Conservation (phyloP, 2,888 invertebrate genomes). For the Stegophylla sp. region DNA sequence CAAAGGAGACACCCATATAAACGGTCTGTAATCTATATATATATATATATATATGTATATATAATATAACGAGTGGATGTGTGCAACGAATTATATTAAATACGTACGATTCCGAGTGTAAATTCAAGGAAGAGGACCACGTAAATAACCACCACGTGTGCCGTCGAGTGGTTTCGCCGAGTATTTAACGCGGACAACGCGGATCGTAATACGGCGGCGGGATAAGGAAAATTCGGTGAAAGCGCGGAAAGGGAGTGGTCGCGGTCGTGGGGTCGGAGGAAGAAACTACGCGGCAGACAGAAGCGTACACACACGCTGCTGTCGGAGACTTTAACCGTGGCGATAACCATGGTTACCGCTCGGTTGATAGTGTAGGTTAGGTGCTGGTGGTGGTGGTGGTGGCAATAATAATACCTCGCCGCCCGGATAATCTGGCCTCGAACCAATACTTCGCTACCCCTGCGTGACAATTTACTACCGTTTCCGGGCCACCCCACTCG, state of each 20-base stretch:
- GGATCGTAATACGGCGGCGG: background rate
- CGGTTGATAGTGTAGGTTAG: background rate
- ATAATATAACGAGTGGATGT: background rate
- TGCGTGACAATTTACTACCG: constrained; percentile 45
- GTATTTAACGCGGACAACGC: background rate
- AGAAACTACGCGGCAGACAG: background rate
- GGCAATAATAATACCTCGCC: constrained; percentile 41
- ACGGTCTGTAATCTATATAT: background rate
- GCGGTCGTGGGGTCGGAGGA: background rate
- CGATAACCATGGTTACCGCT: constrained; percentile 53
- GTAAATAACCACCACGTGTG: constrained; percentile 46
- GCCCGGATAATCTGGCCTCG: constrained; percentile 51
- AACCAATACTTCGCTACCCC: constrained; percentile 51
- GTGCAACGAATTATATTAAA: constrained; percentile 17
- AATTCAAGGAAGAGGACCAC: constrained; percentile 36
- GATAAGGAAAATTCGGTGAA: background rate
- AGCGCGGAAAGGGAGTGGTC: too few species aligned
- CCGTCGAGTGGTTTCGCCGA: constrained; percentile 38
- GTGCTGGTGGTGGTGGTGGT: background rate
- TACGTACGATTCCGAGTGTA: constrained; percentile 12
- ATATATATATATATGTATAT: background rate
- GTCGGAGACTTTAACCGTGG: constrained; percentile 12
- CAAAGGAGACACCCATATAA: background rate
- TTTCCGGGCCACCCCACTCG: constrained; percentile 33
- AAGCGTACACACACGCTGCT: background rate